Evolutionary conservation across 2,113 vertebrate species (phyloP), one percentile per base, ranked within the genome.

Genomic region (Grallaria varia): DNA sequence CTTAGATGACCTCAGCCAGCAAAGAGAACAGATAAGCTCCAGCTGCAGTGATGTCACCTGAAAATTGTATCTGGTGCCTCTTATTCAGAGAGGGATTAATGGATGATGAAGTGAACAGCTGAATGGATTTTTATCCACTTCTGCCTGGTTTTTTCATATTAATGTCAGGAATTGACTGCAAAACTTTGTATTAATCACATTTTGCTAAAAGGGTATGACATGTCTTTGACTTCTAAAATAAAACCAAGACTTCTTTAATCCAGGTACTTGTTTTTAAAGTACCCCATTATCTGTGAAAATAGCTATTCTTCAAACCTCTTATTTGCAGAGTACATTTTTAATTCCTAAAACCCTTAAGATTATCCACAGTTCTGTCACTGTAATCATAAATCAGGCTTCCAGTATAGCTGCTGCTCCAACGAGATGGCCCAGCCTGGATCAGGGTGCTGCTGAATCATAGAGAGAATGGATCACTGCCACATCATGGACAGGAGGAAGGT

Each of bases 141-240:
- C 73, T 89, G 28, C 6, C 14, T 68, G 8, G 0, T 62, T 81
- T 85, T 89, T 84, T 67, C 22, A 21, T 73, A 31, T 40, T 81
- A 78, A 31, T 58, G 45, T 84, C 81, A 73, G 47, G 31, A 93
- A 92, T 8, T 7, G 1, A 87, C 33, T 20, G 8, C 16, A 47
- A 96, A 52, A 67, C 75, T 95, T 84, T 78, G 20, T 74, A 88
- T 92, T 96, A 93, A 94, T 79, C 81, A 81, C 45, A 85, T 73
- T 94, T 87, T 91, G 14, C 58, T 91, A 87, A 94, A 93, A 89
- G 87, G n/a, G 2, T 79, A 62, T 89, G 55, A 85, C 77, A 76
- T 30, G 28, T 66, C 58, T 73, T 58, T 94, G 91, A 89, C 84
- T 92, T 75, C 69, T 94, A 58, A 91, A 96, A 93, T 85, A 93